Conservation (phyloP, 2,888 invertebrate genomes). For the Diachrysia chrysitis region DNA sequence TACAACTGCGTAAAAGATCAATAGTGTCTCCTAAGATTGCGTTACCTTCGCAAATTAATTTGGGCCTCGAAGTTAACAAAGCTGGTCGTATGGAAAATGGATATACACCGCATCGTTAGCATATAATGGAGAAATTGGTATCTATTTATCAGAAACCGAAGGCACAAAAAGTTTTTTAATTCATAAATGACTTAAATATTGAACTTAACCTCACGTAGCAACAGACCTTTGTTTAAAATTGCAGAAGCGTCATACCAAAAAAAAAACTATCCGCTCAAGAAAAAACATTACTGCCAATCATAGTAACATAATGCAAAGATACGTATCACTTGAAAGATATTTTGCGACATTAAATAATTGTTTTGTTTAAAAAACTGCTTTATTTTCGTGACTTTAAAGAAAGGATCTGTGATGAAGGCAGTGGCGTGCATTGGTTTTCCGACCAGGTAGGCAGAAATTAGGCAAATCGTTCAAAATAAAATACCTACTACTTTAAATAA, state of each 20-base stretch:
- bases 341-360: not conserved
- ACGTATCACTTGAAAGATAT: too few relatives aligned
- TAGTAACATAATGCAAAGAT: not conserved
- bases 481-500: too few relatives aligned
- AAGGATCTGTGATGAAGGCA: conserved; percentile 8
- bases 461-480: too few relatives aligned
- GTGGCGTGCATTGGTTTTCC: too few relatives aligned
- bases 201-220: too few relatives aligned
- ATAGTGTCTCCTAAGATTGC: conserved; percentile 31
- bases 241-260: not conserved
- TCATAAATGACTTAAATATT: too few relatives aligned
- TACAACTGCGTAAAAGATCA: conserved; percentile 34
- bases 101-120: not conserved
- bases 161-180: too few relatives aligned
- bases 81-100: not conserved
- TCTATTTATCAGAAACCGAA: too few relatives aligned
- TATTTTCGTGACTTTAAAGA: conserved; percentile 6
- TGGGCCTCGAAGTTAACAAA: not conserved
- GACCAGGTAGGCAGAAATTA: too few relatives aligned
- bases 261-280: not conserved
- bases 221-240: not conserved
- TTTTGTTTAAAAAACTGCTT: not conserved
- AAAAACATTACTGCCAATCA: not conserved
- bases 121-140: not conserved
- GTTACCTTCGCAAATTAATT: conserved; percentile 18